Base-by-base conservation (phyloP, 2,113 vertebrate genomes). In the Bambusicola thoracicus region DNA sequence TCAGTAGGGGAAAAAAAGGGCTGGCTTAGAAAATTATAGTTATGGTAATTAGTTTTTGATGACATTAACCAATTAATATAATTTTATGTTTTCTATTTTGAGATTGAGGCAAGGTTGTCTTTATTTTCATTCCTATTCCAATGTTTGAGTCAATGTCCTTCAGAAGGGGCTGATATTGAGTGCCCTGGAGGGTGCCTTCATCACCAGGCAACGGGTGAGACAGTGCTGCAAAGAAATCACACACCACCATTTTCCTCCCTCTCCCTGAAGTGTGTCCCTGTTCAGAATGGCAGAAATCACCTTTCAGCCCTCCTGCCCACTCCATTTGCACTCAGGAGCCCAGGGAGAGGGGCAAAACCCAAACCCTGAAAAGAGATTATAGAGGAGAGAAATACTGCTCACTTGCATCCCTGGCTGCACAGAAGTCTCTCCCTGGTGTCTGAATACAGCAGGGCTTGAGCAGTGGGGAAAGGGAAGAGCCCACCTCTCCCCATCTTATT, bases 31-130 rank as follows among this genome's bases (percentile, higher is more conserved):
- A 95, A 95, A 97, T 96, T 96, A 94, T 49, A 95, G 94, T 79
- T 72, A 90, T 95, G 91, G 86, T 95, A 94, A 95, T 96, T 93
- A 86, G 80, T 77, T 95, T 95, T 95, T 95, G 76, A 93, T 90
- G 51, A 69, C 82, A 93, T 95, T 84, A 94, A 55, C 76, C 90
- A 95, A 94, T 95, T 94, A 96, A 95, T 95, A 93, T 84, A 95
- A 97, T 96, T 78, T 94, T 72, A 93, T 95, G 94, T 90, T 97
- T 97, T 95, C 66, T 62, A 53, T 85, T 93, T 94, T 61, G 73
- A 88, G 58, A 66, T 78, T 88, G 85, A 75, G 74, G 68, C 79
- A 86, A 85, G 82, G 87, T 94, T 88, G 73, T 44, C 85, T 95
- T 81, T 92, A 81, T 95, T 96, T 97, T 94, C 18, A 43, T 81